phyloP scores from a whole-genome alignment of 2,113 vertebrate genomes.

The Myiagra hebetior region DNA sequence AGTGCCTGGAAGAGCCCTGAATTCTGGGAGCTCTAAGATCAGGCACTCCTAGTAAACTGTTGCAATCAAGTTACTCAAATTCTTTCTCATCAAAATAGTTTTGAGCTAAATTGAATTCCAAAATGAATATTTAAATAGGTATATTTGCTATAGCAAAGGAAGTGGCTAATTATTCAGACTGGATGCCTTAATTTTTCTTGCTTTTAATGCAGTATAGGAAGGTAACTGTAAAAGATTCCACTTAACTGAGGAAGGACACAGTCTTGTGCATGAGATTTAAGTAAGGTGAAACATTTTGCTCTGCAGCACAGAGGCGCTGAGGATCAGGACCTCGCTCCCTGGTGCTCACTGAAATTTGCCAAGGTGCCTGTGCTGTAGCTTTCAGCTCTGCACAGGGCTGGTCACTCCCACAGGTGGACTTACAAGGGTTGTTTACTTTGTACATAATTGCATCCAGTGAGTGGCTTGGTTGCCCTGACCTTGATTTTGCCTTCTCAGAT shows the following conservation, averaged over 20 bases:
- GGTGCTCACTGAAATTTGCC: neutral
- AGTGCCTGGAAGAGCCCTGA: neutral
- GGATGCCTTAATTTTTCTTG: neutral
- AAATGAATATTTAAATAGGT: neutral
- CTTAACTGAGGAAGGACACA: neutral
- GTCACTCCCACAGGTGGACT: neutral
- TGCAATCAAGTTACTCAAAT: neutral
- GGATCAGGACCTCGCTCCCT: neutral
- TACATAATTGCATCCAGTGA: neutral
- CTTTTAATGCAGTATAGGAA: neutral
- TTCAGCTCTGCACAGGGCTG: neutral
- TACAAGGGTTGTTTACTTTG: neutral
- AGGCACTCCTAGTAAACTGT: neutral
- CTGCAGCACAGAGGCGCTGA: neutral
- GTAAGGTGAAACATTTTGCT: neutral
- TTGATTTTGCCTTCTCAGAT: constrained; percentile 77
- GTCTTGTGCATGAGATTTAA: neutral
- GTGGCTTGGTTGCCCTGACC: neutral
- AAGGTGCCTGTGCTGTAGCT: neutral
- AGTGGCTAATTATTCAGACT: neutral
- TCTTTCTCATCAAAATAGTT: neutral
- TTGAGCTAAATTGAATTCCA: neutral
- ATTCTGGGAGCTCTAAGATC: neutral
- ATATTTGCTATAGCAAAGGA: neutral
- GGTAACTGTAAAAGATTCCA: neutral